Evolutionary conservation across 2,888 invertebrate species (phyloP), one percentile per base, ranked within the genome.

Genomic region (Aromia moschata): DNA sequence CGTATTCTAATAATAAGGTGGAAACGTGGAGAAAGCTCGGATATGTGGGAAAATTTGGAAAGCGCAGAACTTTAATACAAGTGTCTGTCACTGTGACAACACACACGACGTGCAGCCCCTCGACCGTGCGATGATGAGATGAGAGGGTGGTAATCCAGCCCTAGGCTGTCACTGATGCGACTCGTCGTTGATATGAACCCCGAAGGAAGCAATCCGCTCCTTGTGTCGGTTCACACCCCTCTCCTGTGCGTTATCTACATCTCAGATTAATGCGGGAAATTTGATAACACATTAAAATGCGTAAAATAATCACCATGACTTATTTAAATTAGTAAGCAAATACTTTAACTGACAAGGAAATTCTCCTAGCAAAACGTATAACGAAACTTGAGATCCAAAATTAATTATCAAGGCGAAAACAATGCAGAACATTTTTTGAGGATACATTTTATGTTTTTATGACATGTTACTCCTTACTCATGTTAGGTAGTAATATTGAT

Each of bases 131-230:
- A 61, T 70, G 69, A 75, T 70, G 74, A 74, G 74, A 72, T 72
- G 74, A 75, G 74, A 75, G 75, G 73, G 73, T 70, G 72, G 75
- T 76, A 76, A 77, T 76, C 75, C 74, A 72, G 68, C 70, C 68
- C 68, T 51, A 60, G 65, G 70, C 72, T 70, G 71, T 70, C 70
- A 72, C 66, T 68, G 69, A 65, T 65, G 62, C 56, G 55, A 62
- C 59, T 63, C 67, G 59, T 55, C 64, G 64, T 64, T 68, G 60
- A 67, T 69, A 69, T 66, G 61, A 62, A 64, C 60, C 57, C 30
- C 59, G 59, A 55, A 59, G 61, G 61, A 52, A 56, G 59, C 31
- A 52, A 46, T 44, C 46, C 55, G 31, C 46, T 33, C 37, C 55
- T 40, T 45, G 55, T 12, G 25, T 37, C 33, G 5, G 4, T 25